phyloP scores from a whole-genome alignment of 2,113 vertebrate species.

The Macheiramphus alcinus region DNA sequence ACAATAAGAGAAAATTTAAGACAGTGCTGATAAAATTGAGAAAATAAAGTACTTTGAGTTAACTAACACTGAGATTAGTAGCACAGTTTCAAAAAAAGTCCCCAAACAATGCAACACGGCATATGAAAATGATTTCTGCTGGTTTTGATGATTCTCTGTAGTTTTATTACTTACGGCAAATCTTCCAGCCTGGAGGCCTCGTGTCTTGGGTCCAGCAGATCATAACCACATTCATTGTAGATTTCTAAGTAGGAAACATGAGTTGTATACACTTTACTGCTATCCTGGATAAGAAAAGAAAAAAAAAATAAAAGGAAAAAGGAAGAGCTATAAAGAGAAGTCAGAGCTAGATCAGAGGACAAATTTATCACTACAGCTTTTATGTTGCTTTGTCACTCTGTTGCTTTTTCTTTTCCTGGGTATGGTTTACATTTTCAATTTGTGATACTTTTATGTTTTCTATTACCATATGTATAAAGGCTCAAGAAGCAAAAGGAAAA shows the following conservation, averaged over 20 bases:
- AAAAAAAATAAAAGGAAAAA: not conserved
- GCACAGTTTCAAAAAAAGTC: slow-evolving; percentile 3
- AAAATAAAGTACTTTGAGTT: not conserved
- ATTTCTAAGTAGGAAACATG: slow-evolving; percentile 97
- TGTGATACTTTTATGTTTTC: not conserved
- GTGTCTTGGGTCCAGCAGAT: slow-evolving; percentile 88
- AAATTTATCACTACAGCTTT: not conserved
- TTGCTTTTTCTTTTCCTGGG: not conserved
- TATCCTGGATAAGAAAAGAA: slow-evolving; percentile 76
- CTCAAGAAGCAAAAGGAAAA: not conserved
- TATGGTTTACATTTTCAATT: slow-evolving; percentile 15
- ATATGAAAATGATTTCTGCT: slow-evolving; percentile 24
- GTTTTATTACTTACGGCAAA: slow-evolving; percentile 85
- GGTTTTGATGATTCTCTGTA: not conserved
- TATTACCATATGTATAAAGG: not conserved
- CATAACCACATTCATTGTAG: slow-evolving; percentile 96
- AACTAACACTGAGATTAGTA: slow-evolving; percentile 15
- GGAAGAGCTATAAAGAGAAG: not conserved
- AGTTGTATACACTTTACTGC: slow-evolving; percentile 84
- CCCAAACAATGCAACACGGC: not conserved
- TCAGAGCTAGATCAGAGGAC: not conserved
- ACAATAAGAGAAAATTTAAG: not conserved
- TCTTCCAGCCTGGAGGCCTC: slow-evolving; percentile 90
- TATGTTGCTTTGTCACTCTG: not conserved
- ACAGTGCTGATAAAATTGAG: not conserved